Percentiles rank a stretch among this genome's conserved stretches.
phyloP scores from a whole-genome alignment of 2,113 vertebrate genomes.

The Podilymbus podiceps region DNA sequence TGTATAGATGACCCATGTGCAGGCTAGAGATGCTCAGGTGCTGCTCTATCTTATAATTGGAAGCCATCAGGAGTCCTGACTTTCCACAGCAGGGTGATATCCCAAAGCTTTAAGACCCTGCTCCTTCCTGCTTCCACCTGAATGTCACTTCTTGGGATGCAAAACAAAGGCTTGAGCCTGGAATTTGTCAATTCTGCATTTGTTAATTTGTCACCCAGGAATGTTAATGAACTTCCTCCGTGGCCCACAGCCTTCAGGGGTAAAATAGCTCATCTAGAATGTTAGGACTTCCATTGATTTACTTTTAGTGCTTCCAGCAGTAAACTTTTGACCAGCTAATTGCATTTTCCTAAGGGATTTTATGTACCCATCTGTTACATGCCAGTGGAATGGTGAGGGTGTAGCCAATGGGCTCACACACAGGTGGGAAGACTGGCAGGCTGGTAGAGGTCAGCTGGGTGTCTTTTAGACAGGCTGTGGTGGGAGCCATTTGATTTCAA shows the following conservation, averaged over 20 bases:
- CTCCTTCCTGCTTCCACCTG: background rate
- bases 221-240: background rate
- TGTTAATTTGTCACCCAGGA: background rate
- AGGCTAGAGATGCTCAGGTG: background rate
- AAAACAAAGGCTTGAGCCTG: background rate
- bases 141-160: background rate
- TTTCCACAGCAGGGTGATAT: background rate
- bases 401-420: background rate
- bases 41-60: background rate
- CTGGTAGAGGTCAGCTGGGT: background rate
- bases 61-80: background rate
- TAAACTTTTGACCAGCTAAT: background rate
- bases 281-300: background rate
- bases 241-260: background rate
- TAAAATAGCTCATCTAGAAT: constrained; percentile 8
- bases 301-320: background rate
- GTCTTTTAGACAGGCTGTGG: background rate
- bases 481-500: background rate
- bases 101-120: background rate
- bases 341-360: background rate
- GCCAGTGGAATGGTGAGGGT: background rate
- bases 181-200: constrained; percentile 6
- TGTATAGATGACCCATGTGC: background rate
- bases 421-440: background rate
- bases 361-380: background rate